Percentiles rank a stretch among this genome's conserved stretches.
These are phyloP conservation scores for Pegea sp. DNA, from an alignment of 23 tunicate genomes.

Conservation along the genomic window DNA sequence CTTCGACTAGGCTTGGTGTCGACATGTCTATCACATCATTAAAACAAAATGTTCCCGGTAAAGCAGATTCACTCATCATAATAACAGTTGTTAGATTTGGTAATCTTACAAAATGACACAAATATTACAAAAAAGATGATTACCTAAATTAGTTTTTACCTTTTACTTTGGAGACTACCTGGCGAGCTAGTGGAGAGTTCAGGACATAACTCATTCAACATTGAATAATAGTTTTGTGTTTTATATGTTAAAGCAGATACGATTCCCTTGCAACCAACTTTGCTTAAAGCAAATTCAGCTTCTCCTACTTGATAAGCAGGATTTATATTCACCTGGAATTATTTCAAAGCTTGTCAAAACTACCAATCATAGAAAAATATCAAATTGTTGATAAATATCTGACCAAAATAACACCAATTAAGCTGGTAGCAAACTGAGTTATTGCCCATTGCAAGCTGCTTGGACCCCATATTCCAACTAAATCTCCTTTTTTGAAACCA, in stretches of 20 bases:
- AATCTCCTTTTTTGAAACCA: slow-evolving; percentile 63
- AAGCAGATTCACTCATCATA: slow-evolving; percentile 44
- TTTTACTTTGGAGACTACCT: slow-evolving; percentile 37
- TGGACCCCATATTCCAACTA: slow-evolving; percentile 96
- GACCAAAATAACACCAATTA: slow-evolving; percentile 62
- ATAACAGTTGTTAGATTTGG: slow-evolving; percentile 62
- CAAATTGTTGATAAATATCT: neutral
- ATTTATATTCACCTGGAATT: slow-evolving; percentile 62
- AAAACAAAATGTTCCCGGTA: slow-evolving; percentile 40
- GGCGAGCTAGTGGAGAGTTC: slow-evolving; percentile 20
- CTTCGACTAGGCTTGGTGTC: slow-evolving; percentile 14
- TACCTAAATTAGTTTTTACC: neutral
- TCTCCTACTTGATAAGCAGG: slow-evolving; percentile 74
- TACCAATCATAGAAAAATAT: too few species aligned
- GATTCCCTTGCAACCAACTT: slow-evolving; percentile 42
- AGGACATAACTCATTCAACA: slow-evolving; percentile 50
- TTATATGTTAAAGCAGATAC: slow-evolving; percentile 32
- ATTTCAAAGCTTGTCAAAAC: neutral
- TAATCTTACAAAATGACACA: slow-evolving; percentile 14
- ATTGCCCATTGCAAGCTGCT: slow-evolving; percentile 75
- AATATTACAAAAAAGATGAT: neutral
- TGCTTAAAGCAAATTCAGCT: slow-evolving; percentile 42
- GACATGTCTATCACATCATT: slow-evolving; percentile 36
- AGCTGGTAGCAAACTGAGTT: slow-evolving; percentile 66
- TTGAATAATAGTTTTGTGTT: slow-evolving; percentile 65